Evolutionary conservation across 2,888 invertebrate genomes (phyloP).

Genomic region (Zeuzera pyrina): DNA sequence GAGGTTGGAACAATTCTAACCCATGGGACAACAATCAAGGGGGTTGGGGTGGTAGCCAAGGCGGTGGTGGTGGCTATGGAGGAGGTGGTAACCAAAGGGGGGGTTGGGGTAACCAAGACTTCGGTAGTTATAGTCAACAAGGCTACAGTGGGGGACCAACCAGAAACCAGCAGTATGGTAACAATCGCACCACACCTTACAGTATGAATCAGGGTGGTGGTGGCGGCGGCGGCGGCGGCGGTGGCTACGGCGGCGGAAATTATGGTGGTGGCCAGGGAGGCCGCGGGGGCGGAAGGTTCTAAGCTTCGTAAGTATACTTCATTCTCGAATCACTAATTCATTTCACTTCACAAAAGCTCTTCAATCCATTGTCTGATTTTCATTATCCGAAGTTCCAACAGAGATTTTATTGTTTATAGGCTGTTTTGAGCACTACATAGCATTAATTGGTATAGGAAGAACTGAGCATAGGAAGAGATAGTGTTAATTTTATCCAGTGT

Average conservation of each 20-base stretch:
- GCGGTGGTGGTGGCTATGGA: constrained; percentile 57
- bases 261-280: constrained; percentile 55
- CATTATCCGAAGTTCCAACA: neutral
- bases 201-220: constrained; percentile 77
- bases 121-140: constrained; percentile 87
- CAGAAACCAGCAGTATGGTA: constrained; percentile 81
- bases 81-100: constrained; percentile 60
- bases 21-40: constrained; percentile 28
- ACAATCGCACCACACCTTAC: constrained; percentile 77
- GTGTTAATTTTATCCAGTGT: constrained; percentile 18
- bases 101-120: constrained; percentile 76
- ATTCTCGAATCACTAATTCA: neutral
- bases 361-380: neutral
- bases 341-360: neutral
- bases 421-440: neutral
- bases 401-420: too few relatives aligned
- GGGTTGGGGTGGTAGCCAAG: constrained; percentile 48
- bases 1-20: constrained; percentile 7
- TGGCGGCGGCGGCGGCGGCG: constrained; percentile 57
- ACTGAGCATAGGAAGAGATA: neutral
- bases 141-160: constrained; percentile 90
- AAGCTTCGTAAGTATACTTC: constrained; percentile 19
- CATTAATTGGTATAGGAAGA: too few relatives aligned
- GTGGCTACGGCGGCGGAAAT: constrained; percentile 49
- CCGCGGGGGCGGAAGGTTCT: constrained; percentile 45